Evolutionary conservation across 2,797 vertebrate genomes (phyloP).

Genomic region (Chromis chromis): DNA sequence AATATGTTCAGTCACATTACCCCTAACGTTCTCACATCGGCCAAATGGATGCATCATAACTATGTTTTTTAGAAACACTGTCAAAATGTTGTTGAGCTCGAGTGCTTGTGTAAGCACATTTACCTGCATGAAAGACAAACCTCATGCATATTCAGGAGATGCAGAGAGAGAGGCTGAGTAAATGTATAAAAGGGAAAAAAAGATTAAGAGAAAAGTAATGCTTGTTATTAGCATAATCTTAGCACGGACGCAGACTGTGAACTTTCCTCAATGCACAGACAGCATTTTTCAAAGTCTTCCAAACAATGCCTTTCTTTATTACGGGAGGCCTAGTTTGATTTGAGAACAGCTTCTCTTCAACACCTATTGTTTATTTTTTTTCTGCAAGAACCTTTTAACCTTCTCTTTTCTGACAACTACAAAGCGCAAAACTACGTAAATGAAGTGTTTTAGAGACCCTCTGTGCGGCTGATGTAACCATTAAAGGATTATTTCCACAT

Average conservation of each 20-base stretch:
- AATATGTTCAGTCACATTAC: conserved; percentile 28
- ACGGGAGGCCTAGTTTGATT: conserved; percentile 44
- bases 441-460: conserved; percentile 54
- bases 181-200: conserved; percentile 17
- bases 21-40: background rate
- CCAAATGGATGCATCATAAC: conserved; percentile 13
- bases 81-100: conserved; percentile 17
- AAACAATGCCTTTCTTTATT: conserved; percentile 41
- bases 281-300: conserved; percentile 53
- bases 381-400: conserved; percentile 48
- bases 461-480: conserved; percentile 41
- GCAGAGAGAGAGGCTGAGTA: conserved; percentile 10
- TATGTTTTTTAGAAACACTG: conserved; percentile 10
- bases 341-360: conserved; percentile 36
- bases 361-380: conserved; percentile 33
- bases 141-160: conserved; percentile 71
- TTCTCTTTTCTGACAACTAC: conserved; percentile 51
- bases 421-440: conserved; percentile 63
- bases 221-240: conserved; percentile 49
- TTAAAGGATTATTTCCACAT: conserved; percentile 63
- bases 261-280: conserved; percentile 25
- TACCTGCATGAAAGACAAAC: conserved; percentile 49
- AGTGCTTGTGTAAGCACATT: conserved; percentile 50
- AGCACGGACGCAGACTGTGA: background rate
- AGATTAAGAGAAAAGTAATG: conserved; percentile 23